These are phyloP conservation scores for Bagarius yarrelli DNA, from an alignment of 2,113 vertebrate species.

Conservation along the genomic window DNA sequence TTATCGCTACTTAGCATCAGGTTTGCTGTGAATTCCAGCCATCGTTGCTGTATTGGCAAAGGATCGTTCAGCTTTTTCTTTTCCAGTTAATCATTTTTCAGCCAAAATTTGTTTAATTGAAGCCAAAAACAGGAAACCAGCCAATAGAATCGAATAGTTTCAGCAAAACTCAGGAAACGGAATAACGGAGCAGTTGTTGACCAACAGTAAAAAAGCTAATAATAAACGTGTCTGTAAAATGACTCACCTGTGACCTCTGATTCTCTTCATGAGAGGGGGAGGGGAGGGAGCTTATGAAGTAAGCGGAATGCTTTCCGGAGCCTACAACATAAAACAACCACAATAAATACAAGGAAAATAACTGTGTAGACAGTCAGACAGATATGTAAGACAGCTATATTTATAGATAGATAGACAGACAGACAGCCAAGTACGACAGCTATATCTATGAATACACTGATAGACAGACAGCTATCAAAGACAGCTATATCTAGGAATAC, in stretches of 20 bases:
- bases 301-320: conserved; percentile 90
- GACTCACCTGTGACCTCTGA: conserved; percentile 84
- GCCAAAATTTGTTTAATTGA: neutral
- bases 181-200: neutral
- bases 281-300: conserved; percentile 94
- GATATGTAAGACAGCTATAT: neutral
- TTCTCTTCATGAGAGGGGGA: conserved; percentile 92
- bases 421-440: no score
- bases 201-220: no score
- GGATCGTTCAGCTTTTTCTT: no score
- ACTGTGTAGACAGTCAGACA: no score
- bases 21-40: no score
- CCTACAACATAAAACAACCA: conserved; percentile 67
- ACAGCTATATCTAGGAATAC: neutral
- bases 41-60: no score
- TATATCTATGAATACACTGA: no score
- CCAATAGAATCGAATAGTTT: neutral
- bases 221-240: neutral
- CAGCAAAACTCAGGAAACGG: neutral
- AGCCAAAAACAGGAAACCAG: neutral
- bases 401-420: no score
- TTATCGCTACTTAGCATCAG: no score
- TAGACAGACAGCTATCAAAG: neutral
- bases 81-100: neutral
- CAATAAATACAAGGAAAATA: neutral